Evolutionary conservation across 2,113 vertebrate species (phyloP).

Genomic region (Pygoscelis adeliae): DNA sequence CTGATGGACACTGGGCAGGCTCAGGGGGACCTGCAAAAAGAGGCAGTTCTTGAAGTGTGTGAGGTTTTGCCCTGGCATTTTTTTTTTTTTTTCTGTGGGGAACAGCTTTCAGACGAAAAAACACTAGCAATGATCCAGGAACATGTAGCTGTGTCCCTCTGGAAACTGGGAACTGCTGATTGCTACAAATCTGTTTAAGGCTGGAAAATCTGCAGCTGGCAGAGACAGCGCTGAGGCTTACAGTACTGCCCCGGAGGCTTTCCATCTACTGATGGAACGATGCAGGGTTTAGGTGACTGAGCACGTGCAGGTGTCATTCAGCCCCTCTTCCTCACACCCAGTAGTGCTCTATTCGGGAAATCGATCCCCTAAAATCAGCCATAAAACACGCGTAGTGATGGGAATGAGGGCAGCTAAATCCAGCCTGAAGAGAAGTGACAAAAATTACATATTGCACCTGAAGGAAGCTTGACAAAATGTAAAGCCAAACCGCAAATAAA

Average conservation of each 20-base stretch:
- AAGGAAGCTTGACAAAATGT: background rate
- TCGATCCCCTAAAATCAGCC: background rate
- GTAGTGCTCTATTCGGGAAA: background rate
- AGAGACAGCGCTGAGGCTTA: background rate
- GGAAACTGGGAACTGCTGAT: slow-evolving; percentile 52
- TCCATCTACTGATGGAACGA: rapidly evolving
- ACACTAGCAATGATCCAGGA: background rate
- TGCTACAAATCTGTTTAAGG: slow-evolving; percentile 27
- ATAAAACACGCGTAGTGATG: background rate
- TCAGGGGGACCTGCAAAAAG: background rate
- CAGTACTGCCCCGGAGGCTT: background rate
- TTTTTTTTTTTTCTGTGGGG: background rate
- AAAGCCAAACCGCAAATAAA: background rate
- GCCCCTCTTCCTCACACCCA: background rate
- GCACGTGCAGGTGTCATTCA: background rate
- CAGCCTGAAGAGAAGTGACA: background rate
- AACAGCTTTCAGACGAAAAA: background rate
- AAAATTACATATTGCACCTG: background rate
- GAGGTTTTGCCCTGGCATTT: background rate
- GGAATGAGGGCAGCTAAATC: background rate
- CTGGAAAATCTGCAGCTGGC: slow-evolving; percentile 52
- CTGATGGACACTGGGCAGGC: background rate
- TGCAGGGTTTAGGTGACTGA: background rate
- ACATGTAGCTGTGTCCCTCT: background rate
- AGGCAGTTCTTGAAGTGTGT: background rate